Evolutionary conservation across 2,888 invertebrate species (phyloP).

Genomic region (Leucania comma): DNA sequence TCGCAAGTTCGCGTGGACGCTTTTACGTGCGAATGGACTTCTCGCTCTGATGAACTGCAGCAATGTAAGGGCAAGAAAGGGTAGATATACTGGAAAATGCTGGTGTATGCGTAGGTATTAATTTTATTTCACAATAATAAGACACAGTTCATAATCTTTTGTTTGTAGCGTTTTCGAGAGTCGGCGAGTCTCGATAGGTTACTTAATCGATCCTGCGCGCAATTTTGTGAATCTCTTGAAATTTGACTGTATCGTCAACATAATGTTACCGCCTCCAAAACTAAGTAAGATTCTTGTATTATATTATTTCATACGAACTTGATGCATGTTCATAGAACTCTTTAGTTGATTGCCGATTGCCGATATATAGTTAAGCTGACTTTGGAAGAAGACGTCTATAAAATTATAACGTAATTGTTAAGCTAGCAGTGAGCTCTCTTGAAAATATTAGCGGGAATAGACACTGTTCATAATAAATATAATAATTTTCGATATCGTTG

Average conservation of each 20-base stretch:
- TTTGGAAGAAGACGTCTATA: constrained; percentile 47
- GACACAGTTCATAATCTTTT: neutral
- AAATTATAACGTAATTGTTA: constrained; percentile 47
- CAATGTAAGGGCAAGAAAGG: neutral
- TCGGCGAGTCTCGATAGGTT: neutral
- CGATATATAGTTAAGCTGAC: constrained; percentile 34
- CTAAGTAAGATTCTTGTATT: constrained; percentile 57
- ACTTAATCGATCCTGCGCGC: neutral
- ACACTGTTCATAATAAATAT: constrained; percentile 70
- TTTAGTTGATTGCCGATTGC: constrained; percentile 39
- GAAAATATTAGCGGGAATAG: constrained; percentile 63
- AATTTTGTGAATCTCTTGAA: constrained; percentile 19
- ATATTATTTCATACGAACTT: constrained; percentile 51
- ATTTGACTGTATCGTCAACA: constrained; percentile 38
- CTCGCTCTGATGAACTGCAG: neutral
- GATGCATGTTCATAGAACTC: constrained; percentile 59
- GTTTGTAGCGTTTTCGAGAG: neutral
- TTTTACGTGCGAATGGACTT: no score
- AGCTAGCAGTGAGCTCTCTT: constrained; percentile 68
- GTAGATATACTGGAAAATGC: neutral
- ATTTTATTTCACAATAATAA: neutral
- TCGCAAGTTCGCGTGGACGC: neutral
- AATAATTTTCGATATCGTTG: constrained; percentile 61
- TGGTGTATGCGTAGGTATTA: neutral
- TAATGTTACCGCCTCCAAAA: constrained; percentile 71